Percentiles rank a stretch among this genome's conserved stretches.
Conservation (phyloP, 2,113 vertebrate genomes). For the Menidia beryllina region DNA sequence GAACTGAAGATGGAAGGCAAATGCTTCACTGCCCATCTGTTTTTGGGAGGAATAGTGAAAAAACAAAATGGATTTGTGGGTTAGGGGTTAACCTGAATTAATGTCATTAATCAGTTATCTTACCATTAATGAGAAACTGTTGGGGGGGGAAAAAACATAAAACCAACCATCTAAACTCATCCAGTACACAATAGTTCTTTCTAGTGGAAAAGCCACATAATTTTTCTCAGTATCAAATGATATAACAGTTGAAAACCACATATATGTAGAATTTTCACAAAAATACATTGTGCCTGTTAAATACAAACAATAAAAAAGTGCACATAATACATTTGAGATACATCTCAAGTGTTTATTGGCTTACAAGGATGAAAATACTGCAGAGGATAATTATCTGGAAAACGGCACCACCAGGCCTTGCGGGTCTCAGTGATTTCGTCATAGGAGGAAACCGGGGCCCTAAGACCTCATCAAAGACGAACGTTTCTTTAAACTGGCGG, state of each 20-base stretch:
- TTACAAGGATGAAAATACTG: conserved; percentile 7
- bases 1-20: conserved; percentile 58
- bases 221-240: not conserved
- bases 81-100: conserved; percentile 6
- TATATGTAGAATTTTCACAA: too few relatives aligned
- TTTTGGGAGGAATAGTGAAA: conserved; percentile 22
- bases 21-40: conserved; percentile 56
- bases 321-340: not conserved
- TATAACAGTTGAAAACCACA: not conserved
- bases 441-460: conserved; percentile 29
- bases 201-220: not conserved
- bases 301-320: conserved; percentile 7
- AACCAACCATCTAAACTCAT: not conserved
- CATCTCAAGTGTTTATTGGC: conserved; percentile 38
- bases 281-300: conserved; percentile 1
- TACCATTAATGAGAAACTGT: not conserved
- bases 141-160: not conserved
- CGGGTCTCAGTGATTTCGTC: conserved; percentile 10
- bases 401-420: not conserved
- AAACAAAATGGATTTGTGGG: conserved; percentile 34
- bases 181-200: too few relatives aligned
- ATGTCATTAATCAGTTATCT: not conserved
- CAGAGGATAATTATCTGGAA: not conserved
- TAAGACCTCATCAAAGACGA: conserved; percentile 59
- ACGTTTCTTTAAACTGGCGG: conserved; percentile 28